These are phyloP conservation scores for Cenopis cana DNA, from an alignment of 2,888 invertebrate genomes.

Conservation along the genomic window DNA sequence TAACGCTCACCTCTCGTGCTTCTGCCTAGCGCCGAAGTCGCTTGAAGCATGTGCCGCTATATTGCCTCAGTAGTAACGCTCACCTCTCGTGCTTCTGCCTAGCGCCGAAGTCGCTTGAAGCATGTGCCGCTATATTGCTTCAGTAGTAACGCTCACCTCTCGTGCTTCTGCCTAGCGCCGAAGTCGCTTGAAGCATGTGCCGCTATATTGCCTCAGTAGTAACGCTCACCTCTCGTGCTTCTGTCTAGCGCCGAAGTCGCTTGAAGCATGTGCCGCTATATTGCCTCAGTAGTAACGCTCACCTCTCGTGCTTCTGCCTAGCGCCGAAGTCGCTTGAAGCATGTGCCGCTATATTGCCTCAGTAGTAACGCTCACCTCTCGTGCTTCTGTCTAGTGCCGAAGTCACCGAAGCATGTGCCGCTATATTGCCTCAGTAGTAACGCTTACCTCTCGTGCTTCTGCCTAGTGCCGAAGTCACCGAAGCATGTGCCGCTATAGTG, in stretches of 20 bases:
- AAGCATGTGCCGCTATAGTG: too few species aligned
- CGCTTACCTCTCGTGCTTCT: constrained; percentile 75
- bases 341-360: too few species aligned
- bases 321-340: constrained; percentile 74
- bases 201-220: too few species aligned
- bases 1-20: too few species aligned
- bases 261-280: too few species aligned
- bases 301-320: constrained; percentile 77
- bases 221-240: too few species aligned
- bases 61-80: constrained; percentile 46
- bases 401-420: constrained; percentile 75
- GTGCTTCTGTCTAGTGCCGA: constrained; percentile 74
- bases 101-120: too few species aligned
- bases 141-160: constrained; percentile 56
- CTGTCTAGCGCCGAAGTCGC: too few species aligned
- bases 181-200: too few species aligned
- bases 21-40: too few species aligned
- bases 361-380: too few species aligned
- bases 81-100: constrained; percentile 80
- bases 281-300: constrained; percentile 15
- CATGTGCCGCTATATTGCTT: background rate
- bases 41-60: constrained; percentile 74
- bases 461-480: constrained; percentile 49
- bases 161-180: constrained; percentile 63
- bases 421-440: constrained; percentile 52